Percentiles rank a stretch among this genome's conserved stretches.
Conservation (phyloP, 2,797 vertebrate species). For the Philypnodon macrostomus region DNA sequence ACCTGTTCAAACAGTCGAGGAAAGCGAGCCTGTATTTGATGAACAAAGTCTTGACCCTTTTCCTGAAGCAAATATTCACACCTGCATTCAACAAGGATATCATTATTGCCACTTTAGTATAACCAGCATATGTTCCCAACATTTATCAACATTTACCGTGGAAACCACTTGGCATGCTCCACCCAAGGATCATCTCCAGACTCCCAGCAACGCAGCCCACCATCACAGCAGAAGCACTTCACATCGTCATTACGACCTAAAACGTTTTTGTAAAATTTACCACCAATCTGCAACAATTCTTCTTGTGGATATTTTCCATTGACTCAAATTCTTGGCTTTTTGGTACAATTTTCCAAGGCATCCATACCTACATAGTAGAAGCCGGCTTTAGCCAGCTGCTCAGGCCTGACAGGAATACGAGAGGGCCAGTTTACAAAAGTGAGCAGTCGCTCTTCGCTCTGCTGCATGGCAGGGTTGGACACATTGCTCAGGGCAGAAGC, state of each 20-base stretch:
- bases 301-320: too few species aligned
- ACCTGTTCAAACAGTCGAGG: constrained; percentile 97
- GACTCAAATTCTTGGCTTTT: too few species aligned
- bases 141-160: constrained; percentile 78
- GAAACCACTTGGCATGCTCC: constrained; percentile 99
- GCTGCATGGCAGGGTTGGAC: constrained; percentile 92
- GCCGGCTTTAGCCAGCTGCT: constrained; percentile 91
- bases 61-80: constrained; percentile 94
- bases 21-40: constrained; percentile 92
- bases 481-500: constrained; percentile 75
- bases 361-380: constrained; percentile 95
- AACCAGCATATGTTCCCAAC: neutral
- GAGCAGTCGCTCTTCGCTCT: constrained; percentile 84
- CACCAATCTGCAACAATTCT: too few species aligned
- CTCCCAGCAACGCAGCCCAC: constrained; percentile 97
- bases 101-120: neutral
- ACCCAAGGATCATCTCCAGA: constrained; percentile 97
- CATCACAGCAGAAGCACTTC: constrained; percentile 97
- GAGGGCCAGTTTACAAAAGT: constrained; percentile 92
- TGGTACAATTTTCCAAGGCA: too few species aligned
- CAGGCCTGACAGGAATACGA: constrained; percentile 88
- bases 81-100: constrained; percentile 59
- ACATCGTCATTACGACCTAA: constrained; percentile 95
- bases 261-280: too few species aligned
- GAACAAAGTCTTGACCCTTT: constrained; percentile 91